Evolutionary conservation across 2,113 vertebrate species (phyloP), one percentile per base, ranked within the genome.

Genomic region (Toxotes jaculatrix): DNA sequence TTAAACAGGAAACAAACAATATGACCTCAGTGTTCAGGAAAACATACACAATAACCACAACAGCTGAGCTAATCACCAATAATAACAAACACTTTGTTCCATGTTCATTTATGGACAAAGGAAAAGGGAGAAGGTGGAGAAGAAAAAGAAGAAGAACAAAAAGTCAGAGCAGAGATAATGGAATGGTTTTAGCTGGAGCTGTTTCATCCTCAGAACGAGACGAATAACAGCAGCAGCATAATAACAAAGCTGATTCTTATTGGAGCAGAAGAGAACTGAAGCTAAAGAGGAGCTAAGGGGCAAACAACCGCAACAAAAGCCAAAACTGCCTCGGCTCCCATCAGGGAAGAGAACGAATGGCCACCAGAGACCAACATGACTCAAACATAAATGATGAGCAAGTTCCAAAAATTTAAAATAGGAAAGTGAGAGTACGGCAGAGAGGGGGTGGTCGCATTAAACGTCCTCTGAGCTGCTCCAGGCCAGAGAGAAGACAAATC

Each of bases 1-100:
- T 80, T 75, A 63, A 43, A 55, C 27, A 45, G 14, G 13, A 83
- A 43, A 43, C n/a, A 17, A 51, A 56, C 40, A 36, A 16, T 4
- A 6, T 27, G 34, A 47, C 7, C 16, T 64, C 19, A 40, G 70
- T 43, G 62, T 66, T 49, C 62, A 73, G 17, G 40, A 42, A 19
- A 42, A 32, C 43, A 59, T 14, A 12, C 4, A 23, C 38, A 32
- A 21, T 32, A 59, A 23, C 16, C 64, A 64, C 9, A 43, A 7
- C 27, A 47, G 23, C 40, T 6, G 3, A 40, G 13, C 47, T 69
- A 9, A 49, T 79, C 63, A 34, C 23, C 9, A 16, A 10, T 11
- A 56, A 55, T 27, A 21, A 55, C 42, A 40, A 14, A 40, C 14
- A 55, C 16, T 40, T 0, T 51, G 47, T 14, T 3, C 36, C 32